phyloP scores from a whole-genome alignment of 2,797 vertebrate species.

The Acridotheres tristis region DNA sequence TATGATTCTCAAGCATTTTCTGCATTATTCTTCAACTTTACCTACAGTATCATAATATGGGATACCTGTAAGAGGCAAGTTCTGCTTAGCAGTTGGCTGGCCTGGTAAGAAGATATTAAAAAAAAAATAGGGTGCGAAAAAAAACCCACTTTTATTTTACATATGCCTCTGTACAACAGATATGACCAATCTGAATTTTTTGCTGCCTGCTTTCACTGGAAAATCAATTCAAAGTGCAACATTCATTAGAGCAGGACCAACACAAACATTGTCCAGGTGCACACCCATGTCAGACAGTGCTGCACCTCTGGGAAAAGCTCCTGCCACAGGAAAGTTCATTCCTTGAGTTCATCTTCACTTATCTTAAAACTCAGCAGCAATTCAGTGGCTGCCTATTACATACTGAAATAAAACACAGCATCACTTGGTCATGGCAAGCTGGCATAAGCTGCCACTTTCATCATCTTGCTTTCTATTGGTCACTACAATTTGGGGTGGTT shows the following conservation, averaged over 20 bases:
- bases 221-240: neutral
- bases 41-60: neutral
- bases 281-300: neutral
- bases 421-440: neutral
- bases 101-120: neutral
- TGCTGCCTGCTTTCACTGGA: neutral
- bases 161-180: neutral
- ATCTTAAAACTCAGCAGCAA: neutral
- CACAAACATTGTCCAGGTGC: accelerated
- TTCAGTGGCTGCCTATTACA: neutral
- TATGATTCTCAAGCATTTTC: neutral
- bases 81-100: neutral
- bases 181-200: neutral
- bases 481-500: neutral
- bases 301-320: neutral
- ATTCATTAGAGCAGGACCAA: neutral
- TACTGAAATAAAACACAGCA: neutral
- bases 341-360: neutral
- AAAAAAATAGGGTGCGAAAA: neutral
- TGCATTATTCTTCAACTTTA: neutral
- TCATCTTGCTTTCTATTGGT: neutral
- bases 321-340: neutral
- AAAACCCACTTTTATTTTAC: neutral
- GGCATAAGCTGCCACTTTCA: neutral
- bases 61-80: neutral